These are phyloP conservation scores for Boloria euphrosyne DNA, from an alignment of 2,888 invertebrate species.

Conservation along the genomic window DNA sequence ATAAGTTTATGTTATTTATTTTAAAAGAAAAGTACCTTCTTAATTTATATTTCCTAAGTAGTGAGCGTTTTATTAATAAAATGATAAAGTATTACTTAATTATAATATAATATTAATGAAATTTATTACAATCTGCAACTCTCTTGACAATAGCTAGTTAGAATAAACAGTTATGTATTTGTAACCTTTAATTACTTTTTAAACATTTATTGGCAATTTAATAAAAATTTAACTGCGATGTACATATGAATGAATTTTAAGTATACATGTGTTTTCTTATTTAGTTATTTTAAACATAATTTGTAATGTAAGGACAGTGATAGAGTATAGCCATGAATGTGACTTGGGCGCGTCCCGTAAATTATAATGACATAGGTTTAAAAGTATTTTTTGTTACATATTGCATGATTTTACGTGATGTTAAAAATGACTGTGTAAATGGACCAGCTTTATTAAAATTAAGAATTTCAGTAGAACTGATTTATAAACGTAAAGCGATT, in stretches of 20 bases:
- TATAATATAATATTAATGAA: slow-evolving; percentile 1
- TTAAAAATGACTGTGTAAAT: slow-evolving; percentile 62
- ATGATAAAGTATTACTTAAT: not conserved
- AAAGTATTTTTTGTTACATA: slow-evolving; percentile 55
- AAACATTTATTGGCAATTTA: slow-evolving; percentile 1
- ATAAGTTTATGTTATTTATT: slow-evolving; percentile 69
- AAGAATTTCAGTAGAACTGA: slow-evolving; percentile 67
- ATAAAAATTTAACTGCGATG: not conserved
- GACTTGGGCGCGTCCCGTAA: slow-evolving; percentile 23
- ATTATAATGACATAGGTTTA: slow-evolving; percentile 28
- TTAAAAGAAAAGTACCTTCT: slow-evolving; percentile 50
- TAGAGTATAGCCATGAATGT: slow-evolving; percentile 15
- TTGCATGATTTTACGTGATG: slow-evolving; percentile 67
- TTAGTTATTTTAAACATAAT: not conserved
- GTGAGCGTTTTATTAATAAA: slow-evolving; percentile 5
- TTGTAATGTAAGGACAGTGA: slow-evolving; percentile 6
- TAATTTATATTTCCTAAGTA: slow-evolving; percentile 41
- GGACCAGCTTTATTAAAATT: slow-evolving; percentile 71
- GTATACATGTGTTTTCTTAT: not conserved
- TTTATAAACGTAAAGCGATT: slow-evolving; percentile 49
- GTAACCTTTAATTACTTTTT: not conserved
- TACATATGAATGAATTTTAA: not conserved
- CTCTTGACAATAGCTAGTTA: slow-evolving; percentile 16
- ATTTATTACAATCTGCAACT: slow-evolving; percentile 18
- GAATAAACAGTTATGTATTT: slow-evolving; percentile 1